Evolutionary conservation across 2,888 invertebrate genomes (phyloP).

Genomic region (Ischnura elegans): DNA sequence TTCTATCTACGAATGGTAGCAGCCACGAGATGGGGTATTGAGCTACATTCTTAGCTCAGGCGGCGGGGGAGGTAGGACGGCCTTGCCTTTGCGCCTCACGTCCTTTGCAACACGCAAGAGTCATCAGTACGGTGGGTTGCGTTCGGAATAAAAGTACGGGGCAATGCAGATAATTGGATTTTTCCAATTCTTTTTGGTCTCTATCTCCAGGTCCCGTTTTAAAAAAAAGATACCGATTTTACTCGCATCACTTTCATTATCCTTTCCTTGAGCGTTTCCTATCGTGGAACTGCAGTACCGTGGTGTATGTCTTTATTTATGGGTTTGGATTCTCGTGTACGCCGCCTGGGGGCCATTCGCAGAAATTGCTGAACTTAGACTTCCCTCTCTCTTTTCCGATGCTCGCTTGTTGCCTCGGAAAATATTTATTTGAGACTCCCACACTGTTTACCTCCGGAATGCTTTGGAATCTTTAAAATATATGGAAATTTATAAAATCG

Average conservation of each 20-base stretch:
- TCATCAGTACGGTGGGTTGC: neutral
- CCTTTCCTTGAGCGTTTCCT: neutral
- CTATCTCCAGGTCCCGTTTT: too few species aligned
- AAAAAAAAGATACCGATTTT: neutral
- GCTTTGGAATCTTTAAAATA: too few species aligned
- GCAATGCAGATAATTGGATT: constrained; percentile 22
- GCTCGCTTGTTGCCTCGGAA: neutral
- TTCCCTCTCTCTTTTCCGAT: neutral
- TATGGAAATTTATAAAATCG: too few species aligned
- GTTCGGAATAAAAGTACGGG: neutral
- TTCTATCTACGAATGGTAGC: neutral
- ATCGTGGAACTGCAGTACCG: neutral
- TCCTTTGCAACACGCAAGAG: neutral
- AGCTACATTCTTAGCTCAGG: neutral
- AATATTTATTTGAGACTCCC: too few species aligned
- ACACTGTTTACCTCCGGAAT: too few species aligned
- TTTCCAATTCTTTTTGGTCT: neutral
- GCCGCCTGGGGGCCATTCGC: neutral
- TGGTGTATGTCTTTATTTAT: neutral
- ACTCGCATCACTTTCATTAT: neutral
- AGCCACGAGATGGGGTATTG: neutral
- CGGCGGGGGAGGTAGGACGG: neutral
- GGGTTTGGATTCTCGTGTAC: neutral
- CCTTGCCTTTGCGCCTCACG: neutral
- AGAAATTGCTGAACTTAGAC: neutral